Evolutionary conservation across 2,113 vertebrate genomes (phyloP).

Genomic region (Sminthopsis crassicaudata): DNA sequence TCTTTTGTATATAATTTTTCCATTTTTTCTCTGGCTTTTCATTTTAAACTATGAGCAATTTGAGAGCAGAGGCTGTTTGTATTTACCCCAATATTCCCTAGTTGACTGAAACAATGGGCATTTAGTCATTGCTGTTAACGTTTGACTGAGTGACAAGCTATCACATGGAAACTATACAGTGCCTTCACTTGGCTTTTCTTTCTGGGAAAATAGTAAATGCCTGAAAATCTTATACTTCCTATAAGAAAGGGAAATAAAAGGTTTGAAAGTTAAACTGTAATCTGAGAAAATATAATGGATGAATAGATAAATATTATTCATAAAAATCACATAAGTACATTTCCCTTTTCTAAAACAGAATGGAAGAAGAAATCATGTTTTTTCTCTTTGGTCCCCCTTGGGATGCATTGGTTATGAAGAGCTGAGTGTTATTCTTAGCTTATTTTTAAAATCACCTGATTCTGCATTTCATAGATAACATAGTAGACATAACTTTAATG

Average conservation of each 20-base stretch:
- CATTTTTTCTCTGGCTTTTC: no score
- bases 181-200: background rate
- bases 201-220: background rate
- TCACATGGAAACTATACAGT: background rate
- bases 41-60: background rate
- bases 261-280: background rate
- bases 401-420: background rate
- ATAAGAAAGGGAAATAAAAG: background rate
- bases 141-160: background rate
- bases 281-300: constrained; percentile 1
- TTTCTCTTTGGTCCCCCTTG: background rate
- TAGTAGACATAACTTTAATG: background rate
- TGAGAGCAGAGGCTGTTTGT: background rate
- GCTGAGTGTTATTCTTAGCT: background rate
- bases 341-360: background rate
- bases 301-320: constrained; percentile 1
- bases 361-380: background rate
- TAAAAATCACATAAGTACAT: background rate
- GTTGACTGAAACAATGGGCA: background rate
- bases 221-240: background rate
- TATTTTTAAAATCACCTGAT: background rate
- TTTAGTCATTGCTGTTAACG: background rate
- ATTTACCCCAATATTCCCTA: background rate
- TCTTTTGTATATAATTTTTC: background rate
- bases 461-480: background rate